A percentile compares a stretch with the other conserved stretches of the same genome.
Conservation (phyloP, 2,888 invertebrate species). For the Ganaspis brasiliensis region DNA sequence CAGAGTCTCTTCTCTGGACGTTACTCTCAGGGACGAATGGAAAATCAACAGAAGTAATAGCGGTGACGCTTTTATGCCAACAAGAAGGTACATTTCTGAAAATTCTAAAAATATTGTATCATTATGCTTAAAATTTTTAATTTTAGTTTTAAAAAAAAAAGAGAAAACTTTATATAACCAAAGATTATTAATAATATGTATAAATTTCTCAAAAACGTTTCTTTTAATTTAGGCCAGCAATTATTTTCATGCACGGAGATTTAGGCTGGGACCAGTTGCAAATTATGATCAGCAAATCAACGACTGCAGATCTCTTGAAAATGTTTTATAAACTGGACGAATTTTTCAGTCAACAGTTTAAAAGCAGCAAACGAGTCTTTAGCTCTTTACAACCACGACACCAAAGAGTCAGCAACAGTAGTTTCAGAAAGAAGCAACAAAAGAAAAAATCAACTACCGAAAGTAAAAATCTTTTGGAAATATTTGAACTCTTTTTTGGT, state of each 20-base stretch:
- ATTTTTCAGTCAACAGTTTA: slow-evolving; percentile 99
- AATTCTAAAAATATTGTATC: not conserved
- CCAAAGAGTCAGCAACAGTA: slow-evolving; percentile 73
- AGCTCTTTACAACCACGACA: slow-evolving; percentile 85
- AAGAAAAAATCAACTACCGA: slow-evolving; percentile 78
- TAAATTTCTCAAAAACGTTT: no score
- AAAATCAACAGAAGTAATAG: slow-evolving; percentile 83
- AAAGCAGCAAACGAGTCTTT: slow-evolving; percentile 96
- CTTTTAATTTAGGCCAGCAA: slow-evolving; percentile 84
- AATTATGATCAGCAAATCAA: slow-evolving; percentile 97
- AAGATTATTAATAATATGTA: no score
- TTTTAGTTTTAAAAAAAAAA: not conserved
- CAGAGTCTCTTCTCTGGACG: slow-evolving; percentile 90
- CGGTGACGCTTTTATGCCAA: slow-evolving; percentile 84
- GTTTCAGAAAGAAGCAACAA: slow-evolving; percentile 75
- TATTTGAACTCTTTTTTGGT: not conserved
- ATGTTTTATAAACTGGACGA: slow-evolving; percentile 98
- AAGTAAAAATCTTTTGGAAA: slow-evolving; percentile 67
- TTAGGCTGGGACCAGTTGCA: slow-evolving; percentile 98
- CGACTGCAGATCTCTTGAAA: slow-evolving; percentile 97
- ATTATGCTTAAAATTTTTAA: not conserved
- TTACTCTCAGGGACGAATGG: slow-evolving; percentile 94
- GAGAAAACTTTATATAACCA: no score
- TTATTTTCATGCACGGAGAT: slow-evolving; percentile 95
- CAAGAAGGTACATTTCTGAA: slow-evolving; percentile 82